Base-by-base conservation (phyloP, 2,113 vertebrate genomes). In the Eulemur rufifrons region DNA sequence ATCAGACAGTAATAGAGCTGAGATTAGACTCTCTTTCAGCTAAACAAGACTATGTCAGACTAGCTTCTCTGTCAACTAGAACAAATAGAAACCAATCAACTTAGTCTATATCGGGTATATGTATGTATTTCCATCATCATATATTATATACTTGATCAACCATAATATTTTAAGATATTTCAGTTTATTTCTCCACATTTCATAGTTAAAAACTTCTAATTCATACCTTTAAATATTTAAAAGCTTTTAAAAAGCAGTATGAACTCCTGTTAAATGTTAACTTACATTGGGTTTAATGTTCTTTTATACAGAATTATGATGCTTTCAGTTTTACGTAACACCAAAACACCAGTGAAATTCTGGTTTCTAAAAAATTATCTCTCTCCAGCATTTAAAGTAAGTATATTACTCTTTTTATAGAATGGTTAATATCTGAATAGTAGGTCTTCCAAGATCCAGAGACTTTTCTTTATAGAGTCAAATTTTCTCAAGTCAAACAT, bases 341-440 rank as follows among this genome's bases (percentile, higher is more conserved):
- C 99, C 90, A 98, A 99, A 98, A 99, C 99, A 34, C 99, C 99
- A 15, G 99, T 99, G 98, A 99, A 99, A 98, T 99, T 99, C 98
- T 99, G 99, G 99, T 99, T 99, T 98, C 99, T 99, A 97, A 99
- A 99, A 98, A 99, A 99, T 98, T 99, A 99, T 95, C 99, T 99
- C 76, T 99, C 99, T 1, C 99, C 99, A 39, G 99, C 99, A 85
- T 99, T 99, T 98, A 99, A 99, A 99, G 99, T 99, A 98, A 96
- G 98, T 96, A 39, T 50, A 78, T n/a, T 4, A 0, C 69, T 56
- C 32, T 89, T 93, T 66, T 94, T 63, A 78, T 69, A 82, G 5
- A 81, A 20, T 80, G 23, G 8, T 76, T 97, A 56, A 27, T 63
- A 47, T 85, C 96, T 92, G n/a, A 91, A 6, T 74, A 61, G 50